phyloP scores from a whole-genome alignment of 2,888 invertebrate species.

The Yponomeuta sedellus region DNA sequence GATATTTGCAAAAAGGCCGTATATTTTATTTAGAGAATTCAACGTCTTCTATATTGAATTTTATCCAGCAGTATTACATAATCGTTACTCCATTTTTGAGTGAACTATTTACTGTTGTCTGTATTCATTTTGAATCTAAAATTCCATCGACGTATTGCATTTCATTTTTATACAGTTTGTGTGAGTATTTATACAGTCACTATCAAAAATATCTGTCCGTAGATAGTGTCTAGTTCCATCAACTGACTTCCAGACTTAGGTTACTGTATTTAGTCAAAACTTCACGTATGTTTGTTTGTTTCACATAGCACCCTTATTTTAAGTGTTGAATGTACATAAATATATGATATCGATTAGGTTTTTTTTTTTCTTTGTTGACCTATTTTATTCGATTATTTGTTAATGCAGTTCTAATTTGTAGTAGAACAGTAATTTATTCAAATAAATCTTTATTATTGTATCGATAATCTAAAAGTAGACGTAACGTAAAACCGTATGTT shows the following conservation, averaged over 20 bases:
- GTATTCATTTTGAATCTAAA: slow-evolving; percentile 13
- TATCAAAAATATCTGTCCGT: background rate
- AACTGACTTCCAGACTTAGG: background rate
- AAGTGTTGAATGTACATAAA: slow-evolving; percentile 50
- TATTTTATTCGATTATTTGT: slow-evolving; percentile 45
- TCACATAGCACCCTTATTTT: slow-evolving; percentile 18
- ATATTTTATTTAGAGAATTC: slow-evolving; percentile 15
- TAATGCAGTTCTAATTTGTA: slow-evolving; percentile 43
- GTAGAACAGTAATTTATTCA: slow-evolving; percentile 40
- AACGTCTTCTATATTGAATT: slow-evolving; percentile 5
- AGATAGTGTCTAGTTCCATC: background rate
- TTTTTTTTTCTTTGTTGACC: slow-evolving; percentile 54
- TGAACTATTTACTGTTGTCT: slow-evolving; percentile 8
- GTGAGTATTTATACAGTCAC: slow-evolving; percentile 17
- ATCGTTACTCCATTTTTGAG: slow-evolving; percentile 11
- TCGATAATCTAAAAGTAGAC: slow-evolving; percentile 39
- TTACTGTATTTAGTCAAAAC: background rate
- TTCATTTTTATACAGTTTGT: slow-evolving; percentile 28
- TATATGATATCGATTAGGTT: slow-evolving; percentile 52
- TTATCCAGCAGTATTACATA: slow-evolving; percentile 19
- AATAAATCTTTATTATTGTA: slow-evolving; percentile 36
- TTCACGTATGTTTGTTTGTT: background rate
- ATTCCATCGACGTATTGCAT: slow-evolving; percentile 45
- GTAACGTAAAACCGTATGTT: slow-evolving; percentile 22
- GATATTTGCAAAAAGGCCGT: slow-evolving; percentile 19